Percentiles rank a stretch among this genome's conserved stretches.
Conservation (phyloP, 2,888 invertebrate species). For the Lasioglossum lativentre region DNA sequence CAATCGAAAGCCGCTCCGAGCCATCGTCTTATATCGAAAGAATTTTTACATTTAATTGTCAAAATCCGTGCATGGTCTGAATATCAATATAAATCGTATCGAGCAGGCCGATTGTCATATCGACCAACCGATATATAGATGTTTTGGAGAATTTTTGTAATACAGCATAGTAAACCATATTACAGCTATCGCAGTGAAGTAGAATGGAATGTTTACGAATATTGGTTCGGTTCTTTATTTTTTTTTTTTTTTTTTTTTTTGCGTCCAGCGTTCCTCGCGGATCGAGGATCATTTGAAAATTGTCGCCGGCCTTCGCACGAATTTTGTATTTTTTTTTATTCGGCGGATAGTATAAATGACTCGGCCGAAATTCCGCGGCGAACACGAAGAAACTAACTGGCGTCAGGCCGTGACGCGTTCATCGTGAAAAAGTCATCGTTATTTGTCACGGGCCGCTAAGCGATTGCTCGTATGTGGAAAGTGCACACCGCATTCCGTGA, state of each 20-base stretch:
- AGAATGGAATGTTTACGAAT: background rate
- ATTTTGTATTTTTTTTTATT: background rate
- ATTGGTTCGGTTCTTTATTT: background rate
- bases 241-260: background rate
- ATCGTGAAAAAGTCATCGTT: slow-evolving; percentile 60
- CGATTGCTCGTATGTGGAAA: slow-evolving; percentile 58
- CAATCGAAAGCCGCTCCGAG: too few species aligned
- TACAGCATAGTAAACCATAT: too few species aligned
- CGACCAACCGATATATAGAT: too few species aligned
- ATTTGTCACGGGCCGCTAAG: slow-evolving; percentile 66
- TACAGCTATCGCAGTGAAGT: too few species aligned
- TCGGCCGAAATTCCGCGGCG: slow-evolving; percentile 29
- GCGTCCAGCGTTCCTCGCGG: background rate
- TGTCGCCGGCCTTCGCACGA: background rate
- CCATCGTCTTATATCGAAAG: too few species aligned
- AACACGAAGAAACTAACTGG: slow-evolving; percentile 37
- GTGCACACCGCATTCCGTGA: slow-evolving; percentile 41
- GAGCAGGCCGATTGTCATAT: too few species aligned
- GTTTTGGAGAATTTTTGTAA: too few species aligned
- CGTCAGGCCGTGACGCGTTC: slow-evolving; percentile 31
- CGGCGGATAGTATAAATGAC: slow-evolving; percentile 35
- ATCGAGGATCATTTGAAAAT: background rate
- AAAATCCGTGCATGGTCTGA: too few species aligned
- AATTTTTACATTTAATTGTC: too few species aligned
- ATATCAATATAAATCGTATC: too few species aligned